A percentile compares a stretch with the other conserved stretches of the same genome.
These are phyloP conservation scores for Oikopleura dioica DNA, from an alignment of 23 tunicate genomes.

Conservation along the genomic window DNA sequence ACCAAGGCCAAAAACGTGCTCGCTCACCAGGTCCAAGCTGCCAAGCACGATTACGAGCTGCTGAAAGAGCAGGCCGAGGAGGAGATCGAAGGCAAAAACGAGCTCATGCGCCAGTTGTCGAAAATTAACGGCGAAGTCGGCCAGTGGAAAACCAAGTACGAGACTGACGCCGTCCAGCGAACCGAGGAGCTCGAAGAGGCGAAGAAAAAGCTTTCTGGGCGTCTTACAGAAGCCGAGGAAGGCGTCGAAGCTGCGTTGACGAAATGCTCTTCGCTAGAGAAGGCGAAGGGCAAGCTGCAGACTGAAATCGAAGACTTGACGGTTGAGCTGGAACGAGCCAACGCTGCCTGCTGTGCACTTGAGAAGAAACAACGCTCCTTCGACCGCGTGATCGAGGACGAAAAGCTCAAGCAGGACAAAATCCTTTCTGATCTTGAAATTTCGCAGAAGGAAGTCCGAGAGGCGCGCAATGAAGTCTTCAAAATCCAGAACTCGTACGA, in stretches of 20 bases:
- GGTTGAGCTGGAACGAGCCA: conserved; percentile 3
- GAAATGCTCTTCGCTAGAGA: neutral
- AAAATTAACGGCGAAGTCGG: neutral
- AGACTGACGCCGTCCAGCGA: neutral
- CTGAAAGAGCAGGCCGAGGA: neutral
- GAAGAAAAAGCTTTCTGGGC: neutral
- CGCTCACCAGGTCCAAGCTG: neutral
- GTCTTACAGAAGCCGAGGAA: neutral
- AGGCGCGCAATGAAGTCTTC: neutral
- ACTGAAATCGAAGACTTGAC: neutral
- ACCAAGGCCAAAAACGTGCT: neutral
- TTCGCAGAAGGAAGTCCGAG: neutral
- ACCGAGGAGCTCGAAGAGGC: neutral
- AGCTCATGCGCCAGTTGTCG: neutral
- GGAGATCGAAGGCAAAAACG: neutral
- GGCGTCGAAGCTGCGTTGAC: neutral
- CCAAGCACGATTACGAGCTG: neutral
- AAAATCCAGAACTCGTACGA: neutral
- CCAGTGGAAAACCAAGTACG: neutral
- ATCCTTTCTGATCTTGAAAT: neutral
- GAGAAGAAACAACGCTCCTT: conserved; percentile 10
- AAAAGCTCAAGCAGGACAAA: neutral
- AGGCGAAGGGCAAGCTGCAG: neutral
- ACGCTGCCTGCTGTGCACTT: neutral
- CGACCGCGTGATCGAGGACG: neutral